Base-by-base conservation (phyloP, 2,888 invertebrate species). In the Amphipoea oculea region DNA sequence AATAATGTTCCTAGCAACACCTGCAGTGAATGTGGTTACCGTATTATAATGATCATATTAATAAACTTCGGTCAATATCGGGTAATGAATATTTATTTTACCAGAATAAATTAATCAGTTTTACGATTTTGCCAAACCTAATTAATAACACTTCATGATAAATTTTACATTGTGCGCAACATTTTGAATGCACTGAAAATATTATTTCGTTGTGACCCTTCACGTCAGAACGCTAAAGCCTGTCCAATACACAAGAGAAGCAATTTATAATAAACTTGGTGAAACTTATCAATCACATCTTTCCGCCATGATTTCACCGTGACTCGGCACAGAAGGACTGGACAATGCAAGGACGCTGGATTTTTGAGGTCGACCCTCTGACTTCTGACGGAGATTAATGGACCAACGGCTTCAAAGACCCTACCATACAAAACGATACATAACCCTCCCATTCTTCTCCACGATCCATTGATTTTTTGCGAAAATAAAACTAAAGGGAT, bases 351-450 rank as follows among this genome's bases (percentile, higher is more conserved):
- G 86, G 89, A 90, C 91, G 92, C 93, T 92, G 93, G 92, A 95
- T 95, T 95, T 95, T 96, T 95, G 94, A 95, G 93, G 93, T 91
- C 90, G 91, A 89, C 93, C 92, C 92, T 90, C 92, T 92, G 93
- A 92, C 92, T 92, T 91, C 82, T 87, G 94, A 94, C 93, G 88
- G 89, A 94, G 95, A 95, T 95, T 94, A 94, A 95, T 95, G 93
- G 91, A 88, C 83, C 79, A 82, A 76, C 88, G 83, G 86, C 83
- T 81, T 79, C 79, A 88, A 85, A 75, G 77, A 73, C 79, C 79
- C 60, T 82, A 73, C 79, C 75, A 85, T 60, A 80, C 76, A 85
- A 85, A 77, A 85, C 86, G 85, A 88, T 85, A 75, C 69, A 76
- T 45, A 73, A 62, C 57, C 63, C 76, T 42, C 73, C 73, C 54